Percentiles rank a stretch among this genome's conserved stretches.
phyloP scores from a whole-genome alignment of 2,113 vertebrate genomes.

The Melospiza georgiana region DNA sequence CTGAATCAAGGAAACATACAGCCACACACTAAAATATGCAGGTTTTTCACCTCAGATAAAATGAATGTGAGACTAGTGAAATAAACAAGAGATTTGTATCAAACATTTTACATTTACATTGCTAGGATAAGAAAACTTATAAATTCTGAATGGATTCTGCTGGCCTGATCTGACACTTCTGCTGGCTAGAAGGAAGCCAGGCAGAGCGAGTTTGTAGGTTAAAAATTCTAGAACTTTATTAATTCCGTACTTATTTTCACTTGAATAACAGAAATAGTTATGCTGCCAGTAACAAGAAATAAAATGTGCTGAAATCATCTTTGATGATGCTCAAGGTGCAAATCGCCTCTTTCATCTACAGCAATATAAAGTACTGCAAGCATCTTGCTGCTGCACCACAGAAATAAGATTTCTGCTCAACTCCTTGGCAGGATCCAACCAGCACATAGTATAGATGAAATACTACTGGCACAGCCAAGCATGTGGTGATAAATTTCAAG shows the following conservation, averaged over 20 bases:
- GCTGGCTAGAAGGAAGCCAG: background rate
- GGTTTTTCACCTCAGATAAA: background rate
- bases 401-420: background rate
- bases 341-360: background rate
- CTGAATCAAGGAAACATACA: background rate
- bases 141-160: background rate
- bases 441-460: background rate
- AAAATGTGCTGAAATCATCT: background rate
- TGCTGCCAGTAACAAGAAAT: background rate
- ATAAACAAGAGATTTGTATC: background rate
- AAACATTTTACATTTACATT: background rate
- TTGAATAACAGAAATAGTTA: background rate
- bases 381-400: background rate
- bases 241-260: background rate
- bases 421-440: background rate
- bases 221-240: background rate
- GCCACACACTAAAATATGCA: background rate
- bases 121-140: background rate
- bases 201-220: background rate
- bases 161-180: background rate
- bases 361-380: background rate
- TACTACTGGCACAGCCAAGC: background rate
- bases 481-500: background rate
- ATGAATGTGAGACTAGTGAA: background rate
- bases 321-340: background rate